A percentile compares a stretch with the other conserved stretches of the same genome.
Evolutionary conservation across 2,113 vertebrate species (phyloP).

Genomic region (Promerops cafer): DNA sequence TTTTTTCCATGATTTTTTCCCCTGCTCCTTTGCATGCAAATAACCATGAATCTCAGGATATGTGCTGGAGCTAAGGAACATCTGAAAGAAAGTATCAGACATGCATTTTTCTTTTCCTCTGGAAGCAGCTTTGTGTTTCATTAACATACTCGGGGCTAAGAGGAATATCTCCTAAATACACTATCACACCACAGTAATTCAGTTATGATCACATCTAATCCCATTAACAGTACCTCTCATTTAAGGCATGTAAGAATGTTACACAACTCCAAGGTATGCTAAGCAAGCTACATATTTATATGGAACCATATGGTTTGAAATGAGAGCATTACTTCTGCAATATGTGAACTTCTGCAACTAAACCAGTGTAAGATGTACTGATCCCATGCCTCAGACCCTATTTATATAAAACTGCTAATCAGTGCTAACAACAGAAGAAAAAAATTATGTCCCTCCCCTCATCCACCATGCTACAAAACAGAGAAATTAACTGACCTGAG

Average conservation of each 20-base stretch:
- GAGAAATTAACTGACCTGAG: neutral
- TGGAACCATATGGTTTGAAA: slow-evolving; percentile 27
- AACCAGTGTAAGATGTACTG: neutral
- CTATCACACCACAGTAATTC: neutral
- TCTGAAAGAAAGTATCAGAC: slow-evolving; percentile 70
- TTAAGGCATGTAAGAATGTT: neutral
- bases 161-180: neutral
- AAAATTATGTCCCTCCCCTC: neutral
- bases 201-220: neutral
- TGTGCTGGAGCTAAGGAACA: slow-evolving; percentile 89
- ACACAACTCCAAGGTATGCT: slow-evolving; percentile 4
- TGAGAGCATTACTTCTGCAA: slow-evolving; percentile 24
- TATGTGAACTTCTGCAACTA: neutral
- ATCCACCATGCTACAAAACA: neutral
- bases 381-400: neutral
- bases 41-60: slow-evolving; percentile 95
- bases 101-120: neutral
- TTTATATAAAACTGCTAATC: slow-evolving; percentile 19
- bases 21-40: slow-evolving; percentile 90
- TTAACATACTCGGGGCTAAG: neutral
- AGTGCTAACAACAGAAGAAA: neutral
- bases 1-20: slow-evolving; percentile 94
- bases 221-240: neutral
- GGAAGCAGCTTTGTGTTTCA: neutral
- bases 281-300: slow-evolving; percentile 3